phyloP scores from a whole-genome alignment of 2,888 invertebrate genomes.

The Ormyrus labotus region DNA sequence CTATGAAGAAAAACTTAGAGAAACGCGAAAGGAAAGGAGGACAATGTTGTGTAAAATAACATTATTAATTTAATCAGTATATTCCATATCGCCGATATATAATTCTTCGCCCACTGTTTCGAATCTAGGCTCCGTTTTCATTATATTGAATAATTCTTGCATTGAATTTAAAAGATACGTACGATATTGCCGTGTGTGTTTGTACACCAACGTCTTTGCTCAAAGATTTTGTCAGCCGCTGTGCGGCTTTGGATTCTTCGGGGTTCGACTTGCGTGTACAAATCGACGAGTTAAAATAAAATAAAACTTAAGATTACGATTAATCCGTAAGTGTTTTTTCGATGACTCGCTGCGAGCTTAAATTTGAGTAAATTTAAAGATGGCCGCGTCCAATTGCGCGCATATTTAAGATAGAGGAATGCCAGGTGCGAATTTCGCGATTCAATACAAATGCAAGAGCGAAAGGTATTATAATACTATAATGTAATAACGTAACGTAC shows the following conservation, averaged over 20 bases:
- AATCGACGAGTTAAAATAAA: background rate
- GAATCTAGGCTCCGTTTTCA: conserved; percentile 32
- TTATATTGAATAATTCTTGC: conserved; percentile 18
- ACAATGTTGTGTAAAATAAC: conserved; percentile 13
- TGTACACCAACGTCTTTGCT: background rate
- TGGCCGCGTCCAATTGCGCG: background rate
- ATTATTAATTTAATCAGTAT: conserved; percentile 28
- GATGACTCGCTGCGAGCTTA: conserved; percentile 44
- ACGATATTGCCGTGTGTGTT: background rate
- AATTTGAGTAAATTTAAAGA: conserved; percentile 1
- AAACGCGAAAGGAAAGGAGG: background rate
- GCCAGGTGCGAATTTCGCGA: conserved; percentile 14
- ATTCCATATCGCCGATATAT: conserved; percentile 33
- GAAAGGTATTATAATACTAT: background rate
- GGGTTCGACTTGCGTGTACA: background rate
- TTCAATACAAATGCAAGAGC: background rate
- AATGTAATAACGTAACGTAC: background rate
- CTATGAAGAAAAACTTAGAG: background rate
- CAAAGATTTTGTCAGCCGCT: conserved; percentile 9
- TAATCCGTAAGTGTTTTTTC: conserved; percentile 45
- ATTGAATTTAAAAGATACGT: background rate
- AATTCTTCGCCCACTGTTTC: conserved; percentile 37
- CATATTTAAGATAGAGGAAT: background rate
- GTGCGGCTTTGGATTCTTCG: conserved; percentile 8
- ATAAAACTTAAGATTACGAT: conserved; percentile 27